Evolutionary conservation across 2,113 vertebrate species (phyloP), one percentile per base, ranked within the genome.

Genomic region (Puma concolor): DNA sequence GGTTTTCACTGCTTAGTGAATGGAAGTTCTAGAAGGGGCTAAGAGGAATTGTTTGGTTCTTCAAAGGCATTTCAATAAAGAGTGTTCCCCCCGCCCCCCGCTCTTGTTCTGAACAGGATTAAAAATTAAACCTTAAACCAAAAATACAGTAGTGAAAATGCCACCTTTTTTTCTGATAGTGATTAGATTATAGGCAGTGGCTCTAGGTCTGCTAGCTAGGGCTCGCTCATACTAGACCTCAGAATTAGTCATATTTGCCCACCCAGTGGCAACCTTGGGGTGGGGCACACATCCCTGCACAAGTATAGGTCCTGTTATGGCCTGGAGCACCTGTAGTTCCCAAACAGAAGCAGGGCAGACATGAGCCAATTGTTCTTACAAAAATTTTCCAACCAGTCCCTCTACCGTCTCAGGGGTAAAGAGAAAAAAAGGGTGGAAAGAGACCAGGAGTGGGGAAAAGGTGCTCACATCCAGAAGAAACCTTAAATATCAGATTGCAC

Each of bases 1-100:
- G 64, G 8, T 54, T 92, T 89, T 92, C 50, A 67, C 52, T 82
- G 16, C n/a, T 94, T 94, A 82, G 31, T 94, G 29, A 97, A 72
- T 63, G 12, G 41, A 91, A 64, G 8, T 64, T 50, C 36, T 71
- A 50, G 74, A 81, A 38, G 17, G 21, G 17, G 16, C 15, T 60
- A 31, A 82, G 69, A 77, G 63, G 17, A 94, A 80, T 27, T 87
- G 4, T 33, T 82, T 12, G 27, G 9, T 44, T 76, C 31, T 88
- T 54, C 36, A 82, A 33, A 66, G 12, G 48, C 25, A 76, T 76
- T 2, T 33, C 57, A 85, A 13, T 13, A 88, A 95, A 67, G 1
- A 57, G 27, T 25, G 25, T 69, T 23, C 12, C 50, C 57, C 19
- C 60, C 1, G 8, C 44, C 13, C 41, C 41, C 54, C 52, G 10